Conservation (phyloP, 1,140 invertebrate species). For the Megalonaias nervosa region DNA sequence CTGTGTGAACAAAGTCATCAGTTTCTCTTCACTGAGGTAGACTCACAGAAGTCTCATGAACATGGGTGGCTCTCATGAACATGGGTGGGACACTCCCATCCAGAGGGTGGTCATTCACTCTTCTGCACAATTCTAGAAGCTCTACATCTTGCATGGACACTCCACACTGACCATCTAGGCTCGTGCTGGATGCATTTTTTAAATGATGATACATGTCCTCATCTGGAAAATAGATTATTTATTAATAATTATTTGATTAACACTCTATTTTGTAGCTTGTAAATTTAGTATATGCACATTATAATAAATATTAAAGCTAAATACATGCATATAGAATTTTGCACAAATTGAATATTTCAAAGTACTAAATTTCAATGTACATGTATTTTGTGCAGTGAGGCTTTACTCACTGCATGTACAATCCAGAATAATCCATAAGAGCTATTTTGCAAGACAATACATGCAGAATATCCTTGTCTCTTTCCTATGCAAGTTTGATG, state of each 20-base stretch:
- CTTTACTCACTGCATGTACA: too few species aligned
- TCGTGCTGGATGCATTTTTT: conserved; percentile 81
- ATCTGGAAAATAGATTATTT: conserved; percentile 44
- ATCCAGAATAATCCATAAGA: too few species aligned
- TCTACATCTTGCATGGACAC: conserved; percentile 64
- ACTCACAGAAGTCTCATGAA: not conserved
- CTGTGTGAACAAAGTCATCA: conserved; percentile 28
- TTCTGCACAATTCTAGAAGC: conserved; percentile 16
- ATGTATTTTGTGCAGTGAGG: too few species aligned
- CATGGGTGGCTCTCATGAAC: not conserved
- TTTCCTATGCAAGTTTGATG: too few species aligned
- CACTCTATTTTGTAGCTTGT: too few species aligned
- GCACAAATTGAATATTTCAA: too few species aligned
- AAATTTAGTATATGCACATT: not conserved
- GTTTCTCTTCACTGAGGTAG: conserved; percentile 8
- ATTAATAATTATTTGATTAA: too few species aligned
- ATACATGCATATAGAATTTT: too few species aligned
- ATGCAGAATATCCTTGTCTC: too few species aligned
- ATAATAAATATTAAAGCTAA: too few species aligned
- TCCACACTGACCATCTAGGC: conserved; percentile 86
- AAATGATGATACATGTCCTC: conserved; percentile 77
- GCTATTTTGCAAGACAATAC: too few species aligned
- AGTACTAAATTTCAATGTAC: too few species aligned
- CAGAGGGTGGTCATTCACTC: not conserved
- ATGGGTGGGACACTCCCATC: conserved; percentile 8